Evolutionary conservation across 2,113 vertebrate species (phyloP).

Genomic region (Xiphophorus couchianus): DNA sequence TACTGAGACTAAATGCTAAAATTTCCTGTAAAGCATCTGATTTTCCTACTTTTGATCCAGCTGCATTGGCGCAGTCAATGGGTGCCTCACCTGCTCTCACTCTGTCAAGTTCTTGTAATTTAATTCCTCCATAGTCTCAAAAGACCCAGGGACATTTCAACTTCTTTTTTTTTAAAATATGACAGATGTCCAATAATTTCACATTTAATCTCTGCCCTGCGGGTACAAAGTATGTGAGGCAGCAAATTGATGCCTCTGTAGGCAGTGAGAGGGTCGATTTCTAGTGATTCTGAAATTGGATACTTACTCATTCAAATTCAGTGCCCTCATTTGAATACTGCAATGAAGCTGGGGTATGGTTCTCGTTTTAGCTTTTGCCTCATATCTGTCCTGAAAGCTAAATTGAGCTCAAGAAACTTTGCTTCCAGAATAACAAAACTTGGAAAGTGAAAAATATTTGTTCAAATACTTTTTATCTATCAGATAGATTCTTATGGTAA

Average conservation of each 20-base stretch:
- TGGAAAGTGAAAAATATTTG: background rate
- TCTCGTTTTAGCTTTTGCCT: constrained; percentile 22
- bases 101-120: constrained; percentile 68
- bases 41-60: constrained; percentile 45
- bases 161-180: constrained; percentile 65
- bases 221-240: constrained; percentile 58
- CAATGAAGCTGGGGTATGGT: constrained; percentile 22
- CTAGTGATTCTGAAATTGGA: constrained; percentile 70
- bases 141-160: constrained; percentile 68
- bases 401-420: constrained; percentile 30
- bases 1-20: constrained; percentile 9
- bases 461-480: background rate
- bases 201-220: constrained; percentile 69
- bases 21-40: constrained; percentile 43
- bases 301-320: constrained; percentile 70
- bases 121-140: constrained; percentile 52
- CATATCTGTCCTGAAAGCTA: constrained; percentile 34
- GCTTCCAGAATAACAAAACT: background rate
- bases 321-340: constrained; percentile 70
- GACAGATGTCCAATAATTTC: constrained; percentile 78
- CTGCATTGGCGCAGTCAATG: constrained; percentile 32
- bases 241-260: constrained; percentile 64
- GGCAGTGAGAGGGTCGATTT: constrained; percentile 57
- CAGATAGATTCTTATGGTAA: background rate
- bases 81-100: constrained; percentile 60